A percentile compares a stretch with the other conserved stretches of the same genome.
Conservation (phyloP, 2,113 vertebrate genomes). For the Aldabrachelys gigantea region DNA sequence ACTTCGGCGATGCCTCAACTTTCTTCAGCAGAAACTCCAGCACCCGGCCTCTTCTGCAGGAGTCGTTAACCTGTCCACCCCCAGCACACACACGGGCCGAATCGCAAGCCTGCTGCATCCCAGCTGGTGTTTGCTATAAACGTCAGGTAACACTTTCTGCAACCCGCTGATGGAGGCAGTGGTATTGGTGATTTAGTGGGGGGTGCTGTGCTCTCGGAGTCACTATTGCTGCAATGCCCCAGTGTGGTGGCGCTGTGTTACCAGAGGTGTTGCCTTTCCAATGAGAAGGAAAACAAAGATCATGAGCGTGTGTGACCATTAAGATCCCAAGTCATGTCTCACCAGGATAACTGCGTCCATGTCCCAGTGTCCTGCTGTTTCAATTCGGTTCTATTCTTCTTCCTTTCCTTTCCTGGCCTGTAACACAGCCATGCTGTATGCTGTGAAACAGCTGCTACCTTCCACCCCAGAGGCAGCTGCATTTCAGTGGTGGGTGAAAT, state of each 20-base stretch:
- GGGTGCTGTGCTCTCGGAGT: neutral
- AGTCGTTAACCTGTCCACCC: neutral
- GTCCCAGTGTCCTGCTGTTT: too few relatives aligned
- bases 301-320: fast-evolving
- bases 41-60: neutral
- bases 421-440: neutral
- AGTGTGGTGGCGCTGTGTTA: too few relatives aligned
- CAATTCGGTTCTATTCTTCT: too few relatives aligned
- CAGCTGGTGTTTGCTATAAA: neutral
- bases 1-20: neutral
- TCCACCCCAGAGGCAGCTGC: neutral
- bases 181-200: neutral
- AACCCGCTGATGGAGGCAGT: fast-evolving
- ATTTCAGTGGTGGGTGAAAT: neutral
- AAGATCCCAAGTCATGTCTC: neutral
- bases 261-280: neutral
- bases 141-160: neutral
- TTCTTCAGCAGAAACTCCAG: neutral
- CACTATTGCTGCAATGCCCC: too few relatives aligned
- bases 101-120: neutral
- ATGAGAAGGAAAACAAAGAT: neutral
- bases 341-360: too few relatives aligned
- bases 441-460: neutral
- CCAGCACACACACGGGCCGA: neutral
- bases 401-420: neutral